A percentile compares a stretch with the other conserved stretches of the same genome.
phyloP scores from a whole-genome alignment of 2,888 invertebrate genomes.

The Rhopalosiphum nymphaeae region DNA sequence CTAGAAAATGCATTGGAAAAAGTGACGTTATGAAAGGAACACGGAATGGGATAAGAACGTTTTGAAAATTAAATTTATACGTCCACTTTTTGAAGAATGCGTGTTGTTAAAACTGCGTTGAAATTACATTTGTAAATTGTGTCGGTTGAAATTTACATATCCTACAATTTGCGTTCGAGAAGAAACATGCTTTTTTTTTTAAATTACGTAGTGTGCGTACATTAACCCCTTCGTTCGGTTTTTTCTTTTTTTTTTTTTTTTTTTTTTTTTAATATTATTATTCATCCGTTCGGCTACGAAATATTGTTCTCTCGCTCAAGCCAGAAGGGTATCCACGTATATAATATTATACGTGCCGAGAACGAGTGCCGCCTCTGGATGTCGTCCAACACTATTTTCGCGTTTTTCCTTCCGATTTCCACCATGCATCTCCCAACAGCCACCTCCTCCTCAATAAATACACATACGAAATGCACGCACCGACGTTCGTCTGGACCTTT shows the following conservation, averaged over 20 bases:
- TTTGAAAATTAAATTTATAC: slow-evolving; percentile 31
- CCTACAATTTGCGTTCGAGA: not conserved
- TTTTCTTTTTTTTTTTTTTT: not conserved
- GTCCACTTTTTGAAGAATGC: not conserved
- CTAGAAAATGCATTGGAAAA: not conserved
- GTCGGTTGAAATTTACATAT: slow-evolving; percentile 35
- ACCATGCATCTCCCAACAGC: too few species aligned
- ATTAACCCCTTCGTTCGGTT: slow-evolving; percentile 41
- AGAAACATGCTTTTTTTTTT: not conserved
- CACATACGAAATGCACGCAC: not conserved
- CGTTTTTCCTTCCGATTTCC: slow-evolving; percentile 53
- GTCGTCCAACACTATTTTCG: slow-evolving; percentile 54
- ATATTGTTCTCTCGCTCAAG: slow-evolving; percentile 16
- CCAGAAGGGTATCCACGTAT: not conserved
- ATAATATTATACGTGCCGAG: not conserved
- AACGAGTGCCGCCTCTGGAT: slow-evolving; percentile 31
- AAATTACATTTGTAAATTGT: slow-evolving; percentile 39
- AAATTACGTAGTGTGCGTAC: slow-evolving; percentile 21
- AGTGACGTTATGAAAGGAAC: not conserved
- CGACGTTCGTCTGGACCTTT: slow-evolving; percentile 32
- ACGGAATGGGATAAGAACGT: not conserved
- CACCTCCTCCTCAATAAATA: accelerated
- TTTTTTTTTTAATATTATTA: not conserved
- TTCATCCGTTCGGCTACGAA: not conserved
- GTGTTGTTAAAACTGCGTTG: slow-evolving; percentile 17